A percentile compares a stretch with the other conserved stretches of the same genome.
Conservation (phyloP, 2,797 vertebrate genomes). For the Phataginus tricuspis region DNA sequence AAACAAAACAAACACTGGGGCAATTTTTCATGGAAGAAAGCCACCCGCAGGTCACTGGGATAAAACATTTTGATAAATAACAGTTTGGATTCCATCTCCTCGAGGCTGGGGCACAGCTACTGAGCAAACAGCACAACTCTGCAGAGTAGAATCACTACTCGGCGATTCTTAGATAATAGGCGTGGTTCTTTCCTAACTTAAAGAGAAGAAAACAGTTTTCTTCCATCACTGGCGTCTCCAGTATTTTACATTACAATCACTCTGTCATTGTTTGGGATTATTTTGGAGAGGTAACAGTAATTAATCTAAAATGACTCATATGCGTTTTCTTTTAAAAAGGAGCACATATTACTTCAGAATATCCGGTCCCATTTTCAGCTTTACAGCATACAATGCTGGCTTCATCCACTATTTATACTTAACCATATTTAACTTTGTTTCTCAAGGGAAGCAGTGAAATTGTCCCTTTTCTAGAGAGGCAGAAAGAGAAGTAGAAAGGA, state of each 20-base stretch:
- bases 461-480: background rate
- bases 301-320: background rate
- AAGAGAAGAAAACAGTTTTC: background rate
- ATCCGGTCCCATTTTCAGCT: background rate
- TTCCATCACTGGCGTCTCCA: background rate
- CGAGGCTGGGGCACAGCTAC: background rate
- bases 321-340: background rate
- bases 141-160: background rate
- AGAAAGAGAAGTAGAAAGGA: background rate
- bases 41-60: background rate
- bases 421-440: background rate
- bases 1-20: background rate
- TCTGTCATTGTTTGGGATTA: background rate
- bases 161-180: background rate
- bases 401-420: background rate
- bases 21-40: background rate
- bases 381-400: background rate
- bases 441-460: background rate
- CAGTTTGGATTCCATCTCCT: background rate
- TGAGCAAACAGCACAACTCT: background rate
- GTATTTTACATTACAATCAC: background rate
- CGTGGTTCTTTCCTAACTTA: background rate
- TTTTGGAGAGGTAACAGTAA: background rate
- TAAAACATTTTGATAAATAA: constrained; percentile 1
- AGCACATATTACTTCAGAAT: background rate